These are phyloP conservation scores for Epistrophe grossulariae DNA, from an alignment of 2,888 invertebrate genomes.

Conservation along the genomic window DNA sequence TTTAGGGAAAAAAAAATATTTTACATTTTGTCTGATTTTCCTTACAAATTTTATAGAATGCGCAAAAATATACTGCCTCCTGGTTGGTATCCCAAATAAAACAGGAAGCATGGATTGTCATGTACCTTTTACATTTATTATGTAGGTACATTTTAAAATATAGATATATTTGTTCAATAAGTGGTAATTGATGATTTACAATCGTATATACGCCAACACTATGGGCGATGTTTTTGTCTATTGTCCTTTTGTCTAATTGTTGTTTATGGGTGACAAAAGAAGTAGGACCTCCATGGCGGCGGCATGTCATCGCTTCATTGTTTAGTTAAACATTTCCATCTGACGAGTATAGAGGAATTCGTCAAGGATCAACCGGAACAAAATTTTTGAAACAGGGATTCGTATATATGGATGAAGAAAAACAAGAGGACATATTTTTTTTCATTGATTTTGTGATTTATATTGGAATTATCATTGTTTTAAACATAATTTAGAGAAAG, in stretches of 20 bases:
- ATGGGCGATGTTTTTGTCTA: conserved; percentile 41
- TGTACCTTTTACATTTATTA: not conserved
- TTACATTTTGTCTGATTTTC: conserved; percentile 1
- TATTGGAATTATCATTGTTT: conserved; percentile 12
- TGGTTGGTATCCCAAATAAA: conserved; percentile 6
- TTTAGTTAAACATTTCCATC: conserved; percentile 31
- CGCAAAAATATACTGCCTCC: conserved; percentile 2
- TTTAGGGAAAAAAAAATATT: not conserved
- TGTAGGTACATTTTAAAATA: not conserved
- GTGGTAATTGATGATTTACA: conserved; percentile 72
- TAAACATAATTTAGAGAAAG: not conserved
- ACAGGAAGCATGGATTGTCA: conserved; percentile 28
- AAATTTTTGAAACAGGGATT: conserved; percentile 24
- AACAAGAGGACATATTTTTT: conserved; percentile 11
- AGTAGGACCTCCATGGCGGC: conserved; percentile 52
- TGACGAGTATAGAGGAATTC: conserved; percentile 51
- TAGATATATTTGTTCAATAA: conserved; percentile 28
- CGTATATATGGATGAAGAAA: not conserved
- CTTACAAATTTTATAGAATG: not conserved
- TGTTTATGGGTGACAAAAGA: conserved; percentile 53
- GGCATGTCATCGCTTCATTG: conserved; percentile 56
- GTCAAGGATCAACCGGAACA: conserved; percentile 71
- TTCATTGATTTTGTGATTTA: conserved; percentile 11
- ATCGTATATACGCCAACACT: conserved; percentile 57
- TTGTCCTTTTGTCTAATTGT: conserved; percentile 62